Conservation (phyloP, 2,113 vertebrate genomes). For the Brienomyrus longianalis region DNA sequence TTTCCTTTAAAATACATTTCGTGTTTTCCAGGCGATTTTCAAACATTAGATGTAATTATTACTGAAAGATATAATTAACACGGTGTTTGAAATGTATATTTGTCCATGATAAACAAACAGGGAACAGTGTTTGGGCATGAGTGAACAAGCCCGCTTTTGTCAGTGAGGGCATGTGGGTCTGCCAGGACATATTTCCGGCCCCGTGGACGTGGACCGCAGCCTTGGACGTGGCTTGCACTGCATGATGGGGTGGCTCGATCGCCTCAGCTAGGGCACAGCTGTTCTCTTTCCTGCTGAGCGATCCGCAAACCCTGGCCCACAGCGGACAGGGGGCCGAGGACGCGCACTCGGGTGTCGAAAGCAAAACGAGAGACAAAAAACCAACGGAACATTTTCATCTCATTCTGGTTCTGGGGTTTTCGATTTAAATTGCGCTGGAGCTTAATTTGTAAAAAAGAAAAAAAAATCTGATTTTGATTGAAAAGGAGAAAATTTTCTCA, state of each 20-base stretch:
- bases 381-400: neutral
- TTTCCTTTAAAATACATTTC: neutral
- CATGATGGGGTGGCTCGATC: constrained; percentile 51
- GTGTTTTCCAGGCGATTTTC: neutral
- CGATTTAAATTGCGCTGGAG: neutral
- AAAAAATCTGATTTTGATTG: neutral
- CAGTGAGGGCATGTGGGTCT: neutral
- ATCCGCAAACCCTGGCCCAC: constrained; percentile 53
- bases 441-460: neutral
- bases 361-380: constrained; percentile 57
- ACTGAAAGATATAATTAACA: neutral
- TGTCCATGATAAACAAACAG: neutral
- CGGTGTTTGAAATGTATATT: neutral
- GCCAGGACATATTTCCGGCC: neutral
- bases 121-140: neutral
- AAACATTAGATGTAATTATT: neutral
- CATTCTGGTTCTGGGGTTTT: neutral
- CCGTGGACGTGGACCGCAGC: constrained; percentile 46
- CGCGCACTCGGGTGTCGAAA: constrained; percentile 44
- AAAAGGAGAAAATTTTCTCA: neutral
- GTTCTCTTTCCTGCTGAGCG: constrained; percentile 62
- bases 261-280: constrained; percentile 68
- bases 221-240: constrained; percentile 42
- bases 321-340: constrained; percentile 54
- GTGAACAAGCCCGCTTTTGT: neutral